Percentiles rank a stretch among this genome's conserved stretches.
Evolutionary conservation across 2,113 vertebrate genomes (phyloP).

Genomic region (Mola mola): DNA sequence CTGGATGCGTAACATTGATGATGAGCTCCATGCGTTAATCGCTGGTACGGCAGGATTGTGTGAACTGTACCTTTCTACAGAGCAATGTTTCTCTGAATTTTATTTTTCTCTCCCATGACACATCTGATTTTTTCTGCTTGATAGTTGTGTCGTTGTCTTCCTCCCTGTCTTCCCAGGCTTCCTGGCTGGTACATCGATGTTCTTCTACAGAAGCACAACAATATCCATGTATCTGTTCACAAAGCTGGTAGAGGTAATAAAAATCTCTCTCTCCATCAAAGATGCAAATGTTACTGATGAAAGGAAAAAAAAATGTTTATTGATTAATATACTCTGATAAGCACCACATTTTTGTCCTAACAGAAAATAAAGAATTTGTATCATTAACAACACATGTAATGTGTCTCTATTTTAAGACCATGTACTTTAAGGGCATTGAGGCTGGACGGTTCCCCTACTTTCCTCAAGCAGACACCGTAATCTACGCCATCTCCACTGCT

Average conservation of each 20-base stretch:
- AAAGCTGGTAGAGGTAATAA: conserved; percentile 96
- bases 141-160: neutral
- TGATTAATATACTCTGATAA: too few relatives aligned
- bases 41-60: conserved; percentile 84
- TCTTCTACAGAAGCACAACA: conserved; percentile 99
- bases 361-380: neutral
- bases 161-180: conserved; percentile 81
- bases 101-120: neutral
- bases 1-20: conserved; percentile 94
- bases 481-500: conserved; percentile 95
- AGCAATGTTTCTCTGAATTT: too few relatives aligned
- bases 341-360: too few relatives aligned
- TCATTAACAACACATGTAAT: conserved; percentile 3
- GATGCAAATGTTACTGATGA: neutral
- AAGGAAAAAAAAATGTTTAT: neutral
- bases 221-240: conserved; percentile 99
- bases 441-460: conserved; percentile 95
- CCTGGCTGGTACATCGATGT: conserved; percentile 96
- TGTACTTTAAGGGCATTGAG: conserved; percentile 99
- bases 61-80: neutral
- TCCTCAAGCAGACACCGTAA: conserved; percentile 93
- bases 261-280: too few relatives aligned
- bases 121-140: neutral
- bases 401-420: conserved; percentile 79
- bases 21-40: conserved; percentile 96